phyloP scores from a whole-genome alignment of 1,140 invertebrate genomes.

The Tetramorium simillimum region DNA sequence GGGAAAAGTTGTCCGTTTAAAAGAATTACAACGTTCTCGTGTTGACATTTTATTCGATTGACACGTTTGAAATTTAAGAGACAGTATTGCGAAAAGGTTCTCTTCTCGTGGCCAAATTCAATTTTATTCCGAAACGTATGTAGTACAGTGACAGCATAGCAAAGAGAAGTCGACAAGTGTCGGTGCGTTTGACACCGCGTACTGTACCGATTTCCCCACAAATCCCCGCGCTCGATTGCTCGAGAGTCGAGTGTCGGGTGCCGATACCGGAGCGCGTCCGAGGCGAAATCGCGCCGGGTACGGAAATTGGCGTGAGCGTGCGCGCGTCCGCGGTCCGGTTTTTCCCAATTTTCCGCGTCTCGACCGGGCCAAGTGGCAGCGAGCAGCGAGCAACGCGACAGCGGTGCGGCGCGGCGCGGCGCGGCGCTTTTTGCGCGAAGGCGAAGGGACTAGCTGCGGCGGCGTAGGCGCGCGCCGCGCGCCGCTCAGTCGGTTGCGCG shows the following conservation, averaged over 20 bases:
- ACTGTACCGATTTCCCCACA: background rate
- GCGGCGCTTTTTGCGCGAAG: slow-evolving; percentile 5
- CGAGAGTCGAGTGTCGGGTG: no score
- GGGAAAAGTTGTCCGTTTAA: no score
- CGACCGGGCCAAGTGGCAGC: background rate
- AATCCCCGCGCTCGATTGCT: background rate
- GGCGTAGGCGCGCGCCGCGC: slow-evolving; percentile 73
- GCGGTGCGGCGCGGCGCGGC: background rate
- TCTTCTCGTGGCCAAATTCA: no score
- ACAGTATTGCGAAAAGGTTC: no score
- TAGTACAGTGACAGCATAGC: no score
- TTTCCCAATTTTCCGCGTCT: slow-evolving; percentile 18
- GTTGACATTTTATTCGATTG: no score
- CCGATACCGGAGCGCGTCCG: no score
- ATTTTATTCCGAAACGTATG: no score
- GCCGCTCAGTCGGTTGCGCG: slow-evolving; percentile 80
- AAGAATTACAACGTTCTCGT: no score
- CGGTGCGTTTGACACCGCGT: background rate
- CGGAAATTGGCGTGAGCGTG: no score
- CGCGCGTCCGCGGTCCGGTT: background rate
- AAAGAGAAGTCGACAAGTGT: background rate
- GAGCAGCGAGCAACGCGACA: background rate
- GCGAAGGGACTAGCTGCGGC: slow-evolving; percentile 70
- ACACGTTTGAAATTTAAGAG: no score
- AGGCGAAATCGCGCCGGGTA: no score